Conservation (phyloP, 2,113 vertebrate species). For the pig (Sus scrofa) region DNA sequence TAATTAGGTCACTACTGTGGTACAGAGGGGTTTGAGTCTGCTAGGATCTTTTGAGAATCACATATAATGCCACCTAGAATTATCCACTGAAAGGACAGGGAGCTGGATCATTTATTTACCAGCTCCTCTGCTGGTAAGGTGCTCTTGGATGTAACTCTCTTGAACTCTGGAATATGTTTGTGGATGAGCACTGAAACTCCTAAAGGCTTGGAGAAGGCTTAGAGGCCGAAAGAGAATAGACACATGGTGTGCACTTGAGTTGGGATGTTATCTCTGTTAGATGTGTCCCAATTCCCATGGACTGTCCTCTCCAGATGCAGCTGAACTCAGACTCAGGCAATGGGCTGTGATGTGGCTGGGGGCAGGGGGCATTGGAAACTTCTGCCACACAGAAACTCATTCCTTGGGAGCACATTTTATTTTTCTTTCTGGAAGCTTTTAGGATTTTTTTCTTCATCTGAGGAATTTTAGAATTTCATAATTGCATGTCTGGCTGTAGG, state of each 20-base stretch:
- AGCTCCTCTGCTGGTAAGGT: not conserved
- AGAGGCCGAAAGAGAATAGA: not conserved
- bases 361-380: not conserved
- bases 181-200: not conserved
- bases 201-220: no score
- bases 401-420: not conserved
- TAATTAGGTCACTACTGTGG: not conserved
- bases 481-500: not conserved
- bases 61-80: not conserved
- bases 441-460: not conserved
- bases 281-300: not conserved
- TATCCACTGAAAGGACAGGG: not conserved
- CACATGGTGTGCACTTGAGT: not conserved
- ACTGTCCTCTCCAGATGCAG: not conserved
- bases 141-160: not conserved
- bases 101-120: not conserved
- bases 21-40: not conserved
- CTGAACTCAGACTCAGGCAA: not conserved
- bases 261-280: not conserved
- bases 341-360: not conserved
- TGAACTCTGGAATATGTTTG: not conserved
- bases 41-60: not conserved
- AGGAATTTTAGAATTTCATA: not conserved
- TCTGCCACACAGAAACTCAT: not conserved
- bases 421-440: not conserved